Conservation (phyloP, 1,140 invertebrate genomes). For the Orius laevigatus region DNA sequence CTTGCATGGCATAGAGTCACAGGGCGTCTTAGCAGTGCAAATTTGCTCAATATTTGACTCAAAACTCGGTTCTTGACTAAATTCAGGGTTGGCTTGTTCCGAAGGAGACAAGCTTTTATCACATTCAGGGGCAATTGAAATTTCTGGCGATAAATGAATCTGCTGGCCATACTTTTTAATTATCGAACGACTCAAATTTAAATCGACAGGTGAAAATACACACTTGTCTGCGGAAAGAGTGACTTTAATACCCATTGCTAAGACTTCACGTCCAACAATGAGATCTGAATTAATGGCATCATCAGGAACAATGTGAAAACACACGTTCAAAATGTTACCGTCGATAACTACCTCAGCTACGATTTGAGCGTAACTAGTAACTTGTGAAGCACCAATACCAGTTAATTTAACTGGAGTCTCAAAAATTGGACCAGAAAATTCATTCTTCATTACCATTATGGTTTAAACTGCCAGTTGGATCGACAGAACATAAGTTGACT, state of each 20-base stretch:
- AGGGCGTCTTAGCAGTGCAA: background rate
- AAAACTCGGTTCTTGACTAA: too few relatives aligned
- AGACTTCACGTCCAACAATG: conserved; percentile 13
- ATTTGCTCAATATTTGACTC: background rate
- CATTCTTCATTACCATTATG: too few relatives aligned
- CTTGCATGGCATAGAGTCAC: conserved; percentile 3
- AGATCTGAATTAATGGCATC: background rate
- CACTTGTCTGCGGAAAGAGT: conserved; percentile 8
- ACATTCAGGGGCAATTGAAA: background rate
- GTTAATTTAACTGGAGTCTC: conserved; percentile 4
- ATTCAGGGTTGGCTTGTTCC: too few relatives aligned
- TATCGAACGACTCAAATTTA: background rate
- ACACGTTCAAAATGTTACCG: background rate
- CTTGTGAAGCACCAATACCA: background rate
- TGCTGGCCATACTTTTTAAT: background rate
- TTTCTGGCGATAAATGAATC: background rate
- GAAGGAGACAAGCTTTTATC: too few relatives aligned
- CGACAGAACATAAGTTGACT: conserved; percentile 8
- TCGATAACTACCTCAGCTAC: conserved; percentile 1
- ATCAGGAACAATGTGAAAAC: conserved; percentile 4
- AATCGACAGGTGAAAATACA: background rate
- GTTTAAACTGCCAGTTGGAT: background rate
- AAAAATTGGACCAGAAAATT: too few relatives aligned
- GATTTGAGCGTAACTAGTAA: background rate
- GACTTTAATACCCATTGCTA: conserved; percentile 7